Evolutionary conservation across 2,113 vertebrate genomes (phyloP).

Genomic region (Poeciliopsis retropinna): DNA sequence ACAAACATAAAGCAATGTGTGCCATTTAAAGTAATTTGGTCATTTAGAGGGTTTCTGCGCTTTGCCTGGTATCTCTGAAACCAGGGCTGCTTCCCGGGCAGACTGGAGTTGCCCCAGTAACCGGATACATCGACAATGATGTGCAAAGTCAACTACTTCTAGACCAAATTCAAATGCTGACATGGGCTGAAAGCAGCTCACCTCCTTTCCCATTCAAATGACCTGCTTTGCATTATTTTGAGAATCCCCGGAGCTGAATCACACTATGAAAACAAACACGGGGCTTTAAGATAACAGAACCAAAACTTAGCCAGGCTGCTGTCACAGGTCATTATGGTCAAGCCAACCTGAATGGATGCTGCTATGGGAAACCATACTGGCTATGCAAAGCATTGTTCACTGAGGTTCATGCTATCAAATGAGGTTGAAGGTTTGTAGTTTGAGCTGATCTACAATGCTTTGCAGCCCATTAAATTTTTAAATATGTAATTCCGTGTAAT

Average conservation of each 20-base stretch:
- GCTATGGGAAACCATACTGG: slow-evolving; percentile 52
- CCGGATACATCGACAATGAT: slow-evolving; percentile 54
- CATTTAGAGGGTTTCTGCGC: slow-evolving; percentile 49
- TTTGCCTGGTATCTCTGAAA: slow-evolving; percentile 23
- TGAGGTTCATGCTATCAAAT: neutral
- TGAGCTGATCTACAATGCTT: neutral
- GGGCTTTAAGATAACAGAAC: slow-evolving; percentile 73
- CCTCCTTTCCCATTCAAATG: slow-evolving; percentile 69
- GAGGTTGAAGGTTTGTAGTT: neutral
- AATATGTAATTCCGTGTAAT: no score
- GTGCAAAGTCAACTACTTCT: slow-evolving; percentile 69
- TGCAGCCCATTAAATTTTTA: neutral
- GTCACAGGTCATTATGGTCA: slow-evolving; percentile 63
- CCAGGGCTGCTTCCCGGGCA: slow-evolving; percentile 18
- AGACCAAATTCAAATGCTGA: slow-evolving; percentile 66
- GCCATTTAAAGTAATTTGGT: slow-evolving; percentile 52
- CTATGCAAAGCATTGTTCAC: slow-evolving; percentile 60
- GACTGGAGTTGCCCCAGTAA: slow-evolving; percentile 47
- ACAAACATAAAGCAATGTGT: slow-evolving; percentile 50
- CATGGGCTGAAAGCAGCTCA: slow-evolving; percentile 37
- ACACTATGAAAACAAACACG: slow-evolving; percentile 66
- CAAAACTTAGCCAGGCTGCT: slow-evolving; percentile 38
- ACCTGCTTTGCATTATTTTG: slow-evolving; percentile 67
- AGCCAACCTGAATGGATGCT: slow-evolving; percentile 53
- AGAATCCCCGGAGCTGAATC: slow-evolving; percentile 36